Evolutionary conservation across 2,888 invertebrate species (phyloP), one percentile per base, ranked within the genome.

Genomic region (Andrena haemorrhoa): DNA sequence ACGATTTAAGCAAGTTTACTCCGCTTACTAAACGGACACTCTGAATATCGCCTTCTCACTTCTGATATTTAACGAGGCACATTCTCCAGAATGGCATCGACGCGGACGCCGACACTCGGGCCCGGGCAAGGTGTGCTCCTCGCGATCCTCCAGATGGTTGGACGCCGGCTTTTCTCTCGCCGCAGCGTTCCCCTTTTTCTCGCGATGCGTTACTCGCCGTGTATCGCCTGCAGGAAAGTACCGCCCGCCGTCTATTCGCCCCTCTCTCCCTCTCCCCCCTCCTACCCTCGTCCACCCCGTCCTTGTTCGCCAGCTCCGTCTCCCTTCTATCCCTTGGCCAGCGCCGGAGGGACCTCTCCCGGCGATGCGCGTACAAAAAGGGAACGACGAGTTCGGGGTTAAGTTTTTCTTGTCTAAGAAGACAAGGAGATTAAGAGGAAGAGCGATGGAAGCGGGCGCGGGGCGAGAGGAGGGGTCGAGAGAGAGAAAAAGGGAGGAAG

Each of bases 281-380:
- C 16, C 64, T 29, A 60, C 61, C 71, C 69, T 69, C 31, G 60
- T 51, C 23, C 10, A 7, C 47, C 4, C 41, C 1, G 0, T 29
- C 58, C n/a, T 58, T 1, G 20, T 63, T 12, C 58, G 26, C 56
- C 10, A 2, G 35, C 53, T 35, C n/a, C 23, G 3, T 64, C 63
- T 58, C 66, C n/a, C 56, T n/a, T 68, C 70, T 70, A 70, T 83
- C 53, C 78, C 41, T 81, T 58, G 79, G 31, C 49, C 84, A 66
- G 63, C 75, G 72, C 64, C 75, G 80, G 53, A 73, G 75, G 76
- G 76, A 88, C 86, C 88, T 84, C 88, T 88, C 78, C 86, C 83
- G 79, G 88, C 85, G 84, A 78, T 86, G 86, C 88, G 87, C 88
- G 84, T 79, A 90, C 90, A 92, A 92, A 92, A 92, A 91, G 82